These are phyloP conservation scores for Cricetomys ansorgei DNA, from an alignment of 2,113 vertebrate genomes.

Conservation along the genomic window DNA sequence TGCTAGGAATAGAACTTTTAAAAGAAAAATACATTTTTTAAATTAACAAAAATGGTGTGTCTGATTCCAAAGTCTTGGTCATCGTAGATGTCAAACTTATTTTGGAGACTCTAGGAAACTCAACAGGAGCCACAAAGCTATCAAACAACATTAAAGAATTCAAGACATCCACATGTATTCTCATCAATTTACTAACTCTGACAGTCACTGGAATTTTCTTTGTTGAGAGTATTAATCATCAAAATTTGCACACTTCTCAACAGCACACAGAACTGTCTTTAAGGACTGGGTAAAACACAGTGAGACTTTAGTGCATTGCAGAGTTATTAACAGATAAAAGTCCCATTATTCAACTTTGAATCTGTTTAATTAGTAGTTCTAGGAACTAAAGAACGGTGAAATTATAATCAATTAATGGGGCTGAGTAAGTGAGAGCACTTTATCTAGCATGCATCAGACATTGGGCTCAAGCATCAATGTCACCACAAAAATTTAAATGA, in stretches of 20 bases:
- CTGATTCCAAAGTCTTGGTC: neutral
- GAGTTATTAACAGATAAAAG: neutral
- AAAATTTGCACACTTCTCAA: neutral
- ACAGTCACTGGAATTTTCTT: neutral
- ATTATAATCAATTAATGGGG: neutral
- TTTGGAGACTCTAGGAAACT: neutral
- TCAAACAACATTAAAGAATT: neutral
- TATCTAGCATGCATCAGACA: neutral
- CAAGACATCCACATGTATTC: neutral
- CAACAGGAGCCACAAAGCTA: neutral
- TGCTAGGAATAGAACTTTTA: neutral
- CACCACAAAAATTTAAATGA: neutral
- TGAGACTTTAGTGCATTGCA: slow-evolving; percentile 19
- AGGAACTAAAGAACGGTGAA: neutral
- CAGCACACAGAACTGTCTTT: neutral
- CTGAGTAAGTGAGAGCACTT: too few relatives aligned
- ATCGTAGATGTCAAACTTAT: neutral
- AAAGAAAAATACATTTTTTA: neutral
- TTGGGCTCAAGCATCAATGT: neutral
- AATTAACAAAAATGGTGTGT: neutral
- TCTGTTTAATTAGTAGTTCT: neutral
- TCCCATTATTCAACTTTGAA: neutral
- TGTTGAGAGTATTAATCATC: neutral
- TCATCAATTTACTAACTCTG: neutral
- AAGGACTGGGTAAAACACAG: neutral